Evolutionary conservation across 2,888 invertebrate genomes (phyloP).

Genomic region (Trichacis sp.): DNA sequence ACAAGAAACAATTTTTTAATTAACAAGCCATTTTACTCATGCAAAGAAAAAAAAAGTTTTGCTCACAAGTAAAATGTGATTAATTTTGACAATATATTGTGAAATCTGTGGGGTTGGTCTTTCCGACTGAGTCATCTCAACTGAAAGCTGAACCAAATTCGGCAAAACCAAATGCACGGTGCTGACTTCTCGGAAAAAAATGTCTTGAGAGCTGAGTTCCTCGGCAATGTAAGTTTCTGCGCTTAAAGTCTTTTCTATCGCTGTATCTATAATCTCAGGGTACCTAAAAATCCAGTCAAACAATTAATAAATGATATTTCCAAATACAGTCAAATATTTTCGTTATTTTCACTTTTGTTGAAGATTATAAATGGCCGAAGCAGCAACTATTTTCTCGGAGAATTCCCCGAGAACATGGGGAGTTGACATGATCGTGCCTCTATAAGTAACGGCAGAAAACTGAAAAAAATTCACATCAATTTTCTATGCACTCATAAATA

Average conservation of each 20-base stretch:
- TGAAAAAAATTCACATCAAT: slow-evolving; percentile 44
- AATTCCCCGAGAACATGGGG: slow-evolving; percentile 76
- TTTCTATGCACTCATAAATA: neutral
- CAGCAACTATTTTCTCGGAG: slow-evolving; percentile 84
- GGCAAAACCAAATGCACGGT: slow-evolving; percentile 77
- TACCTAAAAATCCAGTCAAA: slow-evolving; percentile 50
- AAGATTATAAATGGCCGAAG: slow-evolving; percentile 77
- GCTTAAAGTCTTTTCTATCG: slow-evolving; percentile 56
- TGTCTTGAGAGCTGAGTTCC: slow-evolving; percentile 77
- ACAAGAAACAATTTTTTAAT: neutral
- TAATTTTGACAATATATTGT: slow-evolving; percentile 61
- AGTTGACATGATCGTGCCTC: slow-evolving; percentile 72
- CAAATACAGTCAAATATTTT: too few relatives aligned
- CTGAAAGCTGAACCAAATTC: slow-evolving; percentile 74
- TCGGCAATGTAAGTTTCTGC: slow-evolving; percentile 58
- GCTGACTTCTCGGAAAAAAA: slow-evolving; percentile 81
- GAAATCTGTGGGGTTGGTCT: slow-evolving; percentile 73
- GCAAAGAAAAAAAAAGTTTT: neutral
- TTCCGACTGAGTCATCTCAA: slow-evolving; percentile 74
- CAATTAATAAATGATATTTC: too few relatives aligned
- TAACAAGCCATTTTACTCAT: too few relatives aligned
- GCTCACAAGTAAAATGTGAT: slow-evolving; percentile 62
- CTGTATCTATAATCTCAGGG: slow-evolving; percentile 56
- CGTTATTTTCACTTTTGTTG: slow-evolving; percentile 71
- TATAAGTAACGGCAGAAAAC: slow-evolving; percentile 69